Evolutionary conservation across 1,140 invertebrate genomes (phyloP).

Genomic region (Diploscapter pachys): DNA sequence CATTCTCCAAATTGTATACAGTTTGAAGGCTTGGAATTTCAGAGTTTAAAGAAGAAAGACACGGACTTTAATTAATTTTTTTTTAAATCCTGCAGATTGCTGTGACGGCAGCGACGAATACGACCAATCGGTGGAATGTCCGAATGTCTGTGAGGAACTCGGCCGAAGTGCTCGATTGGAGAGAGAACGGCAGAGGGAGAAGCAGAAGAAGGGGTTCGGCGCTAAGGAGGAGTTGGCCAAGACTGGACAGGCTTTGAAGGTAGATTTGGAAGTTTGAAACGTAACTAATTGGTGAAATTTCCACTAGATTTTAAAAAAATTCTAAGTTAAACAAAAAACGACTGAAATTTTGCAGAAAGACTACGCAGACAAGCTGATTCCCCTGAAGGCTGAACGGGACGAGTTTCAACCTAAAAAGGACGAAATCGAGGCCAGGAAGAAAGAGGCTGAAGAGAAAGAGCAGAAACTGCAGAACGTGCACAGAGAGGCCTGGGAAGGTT

Average conservation of each 20-base stretch:
- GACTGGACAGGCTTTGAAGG: constrained; percentile 66
- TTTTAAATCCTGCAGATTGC: constrained; percentile 71
- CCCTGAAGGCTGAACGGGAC: constrained; percentile 38
- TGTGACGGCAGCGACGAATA: constrained; percentile 91
- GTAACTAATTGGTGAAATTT: too few relatives aligned
- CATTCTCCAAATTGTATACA: too few relatives aligned
- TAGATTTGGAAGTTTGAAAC: constrained; percentile 63
- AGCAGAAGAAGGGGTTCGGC: constrained; percentile 69
- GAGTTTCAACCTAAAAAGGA: constrained; percentile 46
- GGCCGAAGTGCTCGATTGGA: constrained; percentile 75
- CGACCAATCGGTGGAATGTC: constrained; percentile 41
- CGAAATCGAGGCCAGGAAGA: constrained; percentile 69
- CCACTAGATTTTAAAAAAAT: too few relatives aligned
- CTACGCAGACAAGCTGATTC: constrained; percentile 10
- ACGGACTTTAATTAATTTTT: neutral
- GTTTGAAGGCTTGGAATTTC: too few relatives aligned
- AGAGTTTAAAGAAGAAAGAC: too few relatives aligned
- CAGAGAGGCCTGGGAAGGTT: constrained; percentile 56
- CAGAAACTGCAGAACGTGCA: constrained; percentile 65
- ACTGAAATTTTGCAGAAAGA: constrained; percentile 3
- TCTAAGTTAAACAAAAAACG: too few relatives aligned
- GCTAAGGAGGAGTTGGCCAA: constrained; percentile 75
- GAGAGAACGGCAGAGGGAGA: constrained; percentile 17
- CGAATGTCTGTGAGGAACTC: constrained; percentile 71
- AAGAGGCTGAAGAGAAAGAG: constrained; percentile 67